These are phyloP conservation scores for Leptopilina drosophilae DNA, from an alignment of 2,888 invertebrate genomes.

Conservation along the genomic window DNA sequence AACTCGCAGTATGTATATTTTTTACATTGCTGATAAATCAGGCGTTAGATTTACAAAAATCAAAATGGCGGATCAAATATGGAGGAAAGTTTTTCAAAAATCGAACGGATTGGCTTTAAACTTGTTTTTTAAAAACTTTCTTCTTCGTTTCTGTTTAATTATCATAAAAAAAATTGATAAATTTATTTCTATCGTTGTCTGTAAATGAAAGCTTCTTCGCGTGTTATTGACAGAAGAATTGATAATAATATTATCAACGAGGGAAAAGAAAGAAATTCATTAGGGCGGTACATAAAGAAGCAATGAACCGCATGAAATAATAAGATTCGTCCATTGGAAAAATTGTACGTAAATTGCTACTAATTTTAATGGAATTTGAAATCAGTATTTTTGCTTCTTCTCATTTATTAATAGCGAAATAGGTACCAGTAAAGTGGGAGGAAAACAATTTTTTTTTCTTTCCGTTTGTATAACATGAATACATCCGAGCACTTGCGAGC, in stretches of 20 bases:
- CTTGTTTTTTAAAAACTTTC: too few species aligned
- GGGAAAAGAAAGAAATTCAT: neutral
- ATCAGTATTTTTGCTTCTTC: neutral
- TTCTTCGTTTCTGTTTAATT: too few species aligned
- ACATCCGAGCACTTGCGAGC: slow-evolving; percentile 50
- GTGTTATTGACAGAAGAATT: neutral
- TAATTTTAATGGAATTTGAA: neutral
- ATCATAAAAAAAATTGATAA: too few species aligned
- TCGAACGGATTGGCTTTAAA: too few species aligned
- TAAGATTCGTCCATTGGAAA: neutral
- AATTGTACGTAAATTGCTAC: neutral
- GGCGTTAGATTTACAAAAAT: too few species aligned
- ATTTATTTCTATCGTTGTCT: too few species aligned
- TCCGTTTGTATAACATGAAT: slow-evolving; percentile 44
- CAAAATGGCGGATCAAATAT: too few species aligned
- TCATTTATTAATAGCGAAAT: slow-evolving; percentile 29
- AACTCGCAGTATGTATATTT: too few species aligned
- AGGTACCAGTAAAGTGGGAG: too few species aligned
- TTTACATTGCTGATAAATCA: too few species aligned
- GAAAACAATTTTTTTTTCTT: neutral
- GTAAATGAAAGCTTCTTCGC: too few species aligned
- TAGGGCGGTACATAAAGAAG: neutral
- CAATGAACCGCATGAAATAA: neutral
- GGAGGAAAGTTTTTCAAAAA: too few species aligned
- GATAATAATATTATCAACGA: neutral